Base-by-base conservation (phyloP, 2,113 vertebrate genomes). In the Caretta caretta region DNA sequence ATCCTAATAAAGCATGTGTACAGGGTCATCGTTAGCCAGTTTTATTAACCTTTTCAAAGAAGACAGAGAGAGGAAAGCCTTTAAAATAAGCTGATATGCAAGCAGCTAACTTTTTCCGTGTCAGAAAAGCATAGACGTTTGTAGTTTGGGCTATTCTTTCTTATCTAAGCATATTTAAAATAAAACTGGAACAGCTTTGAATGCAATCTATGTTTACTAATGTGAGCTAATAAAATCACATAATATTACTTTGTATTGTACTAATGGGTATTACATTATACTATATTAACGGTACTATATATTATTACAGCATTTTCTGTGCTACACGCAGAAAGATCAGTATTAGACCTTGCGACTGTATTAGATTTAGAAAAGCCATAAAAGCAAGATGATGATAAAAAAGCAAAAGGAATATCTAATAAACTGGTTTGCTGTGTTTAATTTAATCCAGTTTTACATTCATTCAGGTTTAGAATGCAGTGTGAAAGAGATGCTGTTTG, bases 201-300 rank as follows among this genome's bases (percentile, higher is more conserved):
- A 98, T 97, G 96, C 97, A 98, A 98, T 98, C 97, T 98, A 97
- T 98, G 97, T 98, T 98, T 98, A 98, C 97, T 98, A 97, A 97
- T 96, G 93, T 0, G 1, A 97, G 86, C 90, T 97, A 98, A 98
- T 97, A 98, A 98, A 98, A 98, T 96, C 94, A 96, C 95, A 93
- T 93, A 96, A 95, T 96, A 97, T 97, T 98, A 95, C 94, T 98
- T 98, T 94, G 94, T 83, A 97, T 98, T 98, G 94, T 96, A 89
- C 92, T 98, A 98, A 98, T 97, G 97, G 96, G 57, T 86, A 96
- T 93, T 98, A 88, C 92, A 94, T 97, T 97, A 96, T 97, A 96
- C 81, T 97, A 80, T 96, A 97, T 93, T 97, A 97, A 97, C 95
- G 97, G 96, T 95, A 90, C 89, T 95, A 90, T 91, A 95, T 94